Evolutionary conservation across 2,797 vertebrate genomes (phyloP).

Genomic region (Danio aesculapii): DNA sequence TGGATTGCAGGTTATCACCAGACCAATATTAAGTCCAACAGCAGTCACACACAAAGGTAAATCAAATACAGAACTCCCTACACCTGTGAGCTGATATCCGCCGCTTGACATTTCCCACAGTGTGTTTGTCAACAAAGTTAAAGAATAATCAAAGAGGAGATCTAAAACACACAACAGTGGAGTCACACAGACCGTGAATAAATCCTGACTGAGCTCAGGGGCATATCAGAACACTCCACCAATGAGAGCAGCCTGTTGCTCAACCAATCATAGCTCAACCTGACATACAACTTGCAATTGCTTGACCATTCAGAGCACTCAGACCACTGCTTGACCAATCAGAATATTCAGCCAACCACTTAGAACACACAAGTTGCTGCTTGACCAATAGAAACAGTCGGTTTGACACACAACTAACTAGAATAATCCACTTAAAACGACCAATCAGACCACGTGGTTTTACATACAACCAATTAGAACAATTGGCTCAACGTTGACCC

Average conservation of each 20-base stretch:
- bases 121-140: not conserved
- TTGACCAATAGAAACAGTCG: not conserved
- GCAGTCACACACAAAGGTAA: not conserved
- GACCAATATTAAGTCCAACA: not conserved
- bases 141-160: not conserved
- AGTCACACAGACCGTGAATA: not conserved
- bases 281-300: not conserved
- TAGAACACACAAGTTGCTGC: no score
- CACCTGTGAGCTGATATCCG: not conserved
- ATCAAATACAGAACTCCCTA: not conserved
- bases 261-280: not conserved
- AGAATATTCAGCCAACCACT: no score
- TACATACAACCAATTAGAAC: no score
- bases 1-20: not conserved
- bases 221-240: not conserved
- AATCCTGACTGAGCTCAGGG: not conserved
- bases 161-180: not conserved
- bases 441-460: no score
- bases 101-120: not conserved
- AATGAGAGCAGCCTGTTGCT: not conserved
- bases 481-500: no score
- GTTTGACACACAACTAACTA: no score
- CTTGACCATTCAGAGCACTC: not conserved
- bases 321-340: not conserved
- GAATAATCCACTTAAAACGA: not conserved